Evolutionary conservation across 2,113 vertebrate species (phyloP), one percentile per base, ranked within the genome.

Genomic region (Bothrops jararaca): DNA sequence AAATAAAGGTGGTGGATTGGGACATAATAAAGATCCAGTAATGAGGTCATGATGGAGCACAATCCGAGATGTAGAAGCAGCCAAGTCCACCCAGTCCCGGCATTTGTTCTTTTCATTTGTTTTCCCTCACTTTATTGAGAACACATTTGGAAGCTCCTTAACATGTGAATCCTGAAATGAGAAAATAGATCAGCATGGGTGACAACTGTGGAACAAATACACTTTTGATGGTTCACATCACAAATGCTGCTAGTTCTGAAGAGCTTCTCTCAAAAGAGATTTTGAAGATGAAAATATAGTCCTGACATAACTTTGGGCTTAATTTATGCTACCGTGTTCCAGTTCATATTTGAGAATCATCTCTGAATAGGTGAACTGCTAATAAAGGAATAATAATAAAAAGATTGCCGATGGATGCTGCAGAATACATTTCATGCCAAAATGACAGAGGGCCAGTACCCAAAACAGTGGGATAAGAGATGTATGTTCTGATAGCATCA

Each of bases 41-140:
- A 90, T 91, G 95, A 96, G 95, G 89, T 95, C 94, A 90, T 94
- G 94, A 86, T 90, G 57, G 94, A 93, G 88, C 93, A 91, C 86
- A 57, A 24, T 9, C 90, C 85, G 87, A n/a, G 88, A 80, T 10
- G 39, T 26, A 85, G 52, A 45, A 56, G 88, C 88, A 56, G 93
- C 93, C 93, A 93, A 24, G 57, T 94, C 88, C 80, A 0, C 90
- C 91, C 93, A 39, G 57, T 48, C 57, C 57, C 2, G 23, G 54
- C 3, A 0, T 89, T 1, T 5, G 42, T 54, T 93, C 53, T 86
- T 91, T 92, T 86, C 26, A n/a, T 69, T 89, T 93, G 50, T 86
- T 86, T 86, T 29, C 5, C 88, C 88, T 56, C 85, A n/a, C 29
- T 52, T 92, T 80, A 12, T 52, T 87, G 4, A 91, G 95, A 89